phyloP scores from a whole-genome alignment of 2,797 vertebrate genomes.

The Pelodytes ibericus region DNA sequence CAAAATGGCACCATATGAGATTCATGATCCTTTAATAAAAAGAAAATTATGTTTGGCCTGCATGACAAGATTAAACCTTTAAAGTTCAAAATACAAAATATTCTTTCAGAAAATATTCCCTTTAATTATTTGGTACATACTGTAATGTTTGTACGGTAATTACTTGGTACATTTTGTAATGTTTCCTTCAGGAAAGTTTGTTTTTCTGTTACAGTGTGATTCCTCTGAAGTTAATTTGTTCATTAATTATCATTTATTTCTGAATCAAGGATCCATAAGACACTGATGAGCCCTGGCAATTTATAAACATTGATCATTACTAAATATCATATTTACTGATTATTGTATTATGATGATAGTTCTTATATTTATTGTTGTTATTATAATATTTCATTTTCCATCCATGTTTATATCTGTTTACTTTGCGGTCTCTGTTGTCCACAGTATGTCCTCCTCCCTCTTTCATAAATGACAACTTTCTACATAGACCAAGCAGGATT shows the following conservation, averaged over 20 bases:
- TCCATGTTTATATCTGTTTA: no score
- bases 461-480: no score
- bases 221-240: slow-evolving; percentile 1
- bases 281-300: not conserved
- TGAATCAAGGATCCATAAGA: not conserved
- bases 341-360: not conserved
- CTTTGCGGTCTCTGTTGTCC: no score
- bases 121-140: not conserved
- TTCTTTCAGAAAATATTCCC: not conserved
- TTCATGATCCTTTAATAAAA: no score
- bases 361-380: no score
- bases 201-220: not conserved
- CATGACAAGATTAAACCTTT: no score
- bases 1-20: no score
- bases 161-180: not conserved
- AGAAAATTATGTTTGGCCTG: no score
- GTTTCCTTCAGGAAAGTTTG: not conserved
- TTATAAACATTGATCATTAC: not conserved
- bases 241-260: slow-evolving; percentile 2
- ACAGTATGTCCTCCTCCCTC: no score
- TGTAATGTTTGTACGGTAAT: not conserved
- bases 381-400: no score
- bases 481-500: no score
- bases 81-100: not conserved
- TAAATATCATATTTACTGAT: not conserved